Evolutionary conservation across 1,140 invertebrate genomes (phyloP), one percentile per base, ranked within the genome.

Genomic region (Tetramorium simillimum): DNA sequence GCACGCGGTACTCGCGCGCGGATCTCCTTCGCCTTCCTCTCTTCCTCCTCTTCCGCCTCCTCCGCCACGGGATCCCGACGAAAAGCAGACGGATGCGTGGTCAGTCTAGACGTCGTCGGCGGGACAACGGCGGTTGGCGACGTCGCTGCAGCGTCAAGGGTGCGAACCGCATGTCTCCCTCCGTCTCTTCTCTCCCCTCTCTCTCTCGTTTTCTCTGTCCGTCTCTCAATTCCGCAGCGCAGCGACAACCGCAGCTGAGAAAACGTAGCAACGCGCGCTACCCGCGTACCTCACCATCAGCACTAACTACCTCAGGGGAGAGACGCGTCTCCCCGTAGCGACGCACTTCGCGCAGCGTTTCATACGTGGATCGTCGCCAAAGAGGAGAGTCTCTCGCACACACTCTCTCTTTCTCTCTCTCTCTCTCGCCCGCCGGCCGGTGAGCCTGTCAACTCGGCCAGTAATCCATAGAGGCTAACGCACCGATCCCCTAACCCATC

Each of bases 281-380:
- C 56, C 56, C 56, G 70, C 58, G 88, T 87, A 77, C 51, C 37
- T 89, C 77, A 88, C 82, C 72, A 86, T 91, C 51, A 85, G 60
- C 90, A 89, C 87, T 89, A 21, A 81, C 21, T 81, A 24, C 24
- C 21, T n/a, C 43, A 37, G 89, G 92, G 33, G 33, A 33, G 89
- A 92, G 86, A 84, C 80, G 88, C 86, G 88, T 85, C 91, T 92
- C 90, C 92, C 88, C 81, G 72, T 21, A 89, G 67, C 82, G 90
- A 86, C 89, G 90, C 92, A 92, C 92, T 91, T 88, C 76, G 87
- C 86, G 76, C 81, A 88, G 72, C 90, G 89, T 92, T 89, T 90
- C 91, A 92, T 92, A 82, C 92, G 86, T 88, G 78, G 78, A 69
- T 49, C 56, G 72, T 51, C 73, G 73, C 33, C 75, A 65, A 49